Evolutionary conservation across 2,888 invertebrate species (phyloP).

Genomic region (Nemurella pictetii): DNA sequence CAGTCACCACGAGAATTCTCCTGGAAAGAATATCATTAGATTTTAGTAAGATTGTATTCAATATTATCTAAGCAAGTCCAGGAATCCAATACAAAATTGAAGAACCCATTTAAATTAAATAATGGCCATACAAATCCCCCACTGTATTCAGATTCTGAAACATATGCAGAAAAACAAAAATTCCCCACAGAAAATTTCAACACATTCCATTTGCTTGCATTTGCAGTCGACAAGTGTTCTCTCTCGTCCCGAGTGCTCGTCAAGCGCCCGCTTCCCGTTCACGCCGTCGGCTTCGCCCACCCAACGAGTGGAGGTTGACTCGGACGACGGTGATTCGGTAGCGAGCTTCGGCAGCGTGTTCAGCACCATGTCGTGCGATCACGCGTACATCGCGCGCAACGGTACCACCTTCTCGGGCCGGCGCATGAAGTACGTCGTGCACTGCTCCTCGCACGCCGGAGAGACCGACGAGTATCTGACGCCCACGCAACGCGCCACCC

Average conservation of each 20-base stretch:
- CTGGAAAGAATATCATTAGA: too few relatives aligned
- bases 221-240: constrained; percentile 45
- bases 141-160: too few relatives aligned
- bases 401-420: constrained; percentile 71
- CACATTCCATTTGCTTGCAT: background rate
- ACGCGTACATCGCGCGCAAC: constrained; percentile 77
- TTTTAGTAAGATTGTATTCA: too few relatives aligned
- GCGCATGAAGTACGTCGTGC: constrained; percentile 78
- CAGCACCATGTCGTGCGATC: constrained; percentile 79
- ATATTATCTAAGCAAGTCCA: too few relatives aligned
- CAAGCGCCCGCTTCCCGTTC: constrained; percentile 48
- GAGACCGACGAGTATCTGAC: constrained; percentile 83
- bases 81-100: too few relatives aligned
- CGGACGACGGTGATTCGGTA: constrained; percentile 75
- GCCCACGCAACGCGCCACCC: constrained; percentile 83
- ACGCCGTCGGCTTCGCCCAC: constrained; percentile 64
- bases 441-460: constrained; percentile 79
- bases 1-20: too few relatives aligned
- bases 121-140: too few relatives aligned
- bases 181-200: too few relatives aligned
- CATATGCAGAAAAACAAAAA: too few relatives aligned
- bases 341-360: constrained; percentile 75
- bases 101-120: too few relatives aligned
- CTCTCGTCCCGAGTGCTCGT: constrained; percentile 48
- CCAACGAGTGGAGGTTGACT: constrained; percentile 55